phyloP scores from a whole-genome alignment of 1,140 invertebrate genomes.

The Dufourea novaeangliae region DNA sequence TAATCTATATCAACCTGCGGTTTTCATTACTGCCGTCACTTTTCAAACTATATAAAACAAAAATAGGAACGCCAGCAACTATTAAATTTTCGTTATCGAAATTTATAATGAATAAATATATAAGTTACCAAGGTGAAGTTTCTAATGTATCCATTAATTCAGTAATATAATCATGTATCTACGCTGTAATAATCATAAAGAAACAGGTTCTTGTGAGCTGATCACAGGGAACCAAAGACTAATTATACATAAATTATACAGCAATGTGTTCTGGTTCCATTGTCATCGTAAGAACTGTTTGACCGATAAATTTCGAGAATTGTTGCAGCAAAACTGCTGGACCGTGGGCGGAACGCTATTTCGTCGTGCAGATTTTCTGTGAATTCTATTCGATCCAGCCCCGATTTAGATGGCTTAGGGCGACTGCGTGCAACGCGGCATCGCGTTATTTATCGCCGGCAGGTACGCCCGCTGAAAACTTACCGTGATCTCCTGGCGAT shows the following conservation, averaged over 20 bases:
- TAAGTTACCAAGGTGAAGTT: too few relatives aligned
- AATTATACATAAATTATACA: background rate
- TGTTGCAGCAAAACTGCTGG: background rate
- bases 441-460: constrained; percentile 70
- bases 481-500: constrained; percentile 61
- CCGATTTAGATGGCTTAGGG: constrained; percentile 49
- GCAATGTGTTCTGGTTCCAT: background rate
- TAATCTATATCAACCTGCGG: too few relatives aligned
- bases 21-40: too few relatives aligned
- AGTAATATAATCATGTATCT: too few relatives aligned
- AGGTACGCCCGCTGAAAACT: constrained; percentile 65
- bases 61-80: too few relatives aligned
- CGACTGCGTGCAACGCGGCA: constrained; percentile 61
- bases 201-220: too few relatives aligned
- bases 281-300: background rate
- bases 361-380: constrained; percentile 29
- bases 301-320: constrained; percentile 9
- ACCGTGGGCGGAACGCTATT: constrained; percentile 7
- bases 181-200: too few relatives aligned
- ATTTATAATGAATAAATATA: too few relatives aligned
- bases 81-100: too few relatives aligned
- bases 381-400: constrained; percentile 41
- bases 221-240: background rate
- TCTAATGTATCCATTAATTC: too few relatives aligned
- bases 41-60: too few relatives aligned